Percentiles rank a stretch among this genome's conserved stretches.
These are phyloP conservation scores for Hapalemur alaotrensis DNA, from an alignment of 2,797 vertebrate genomes.

Conservation along the genomic window DNA sequence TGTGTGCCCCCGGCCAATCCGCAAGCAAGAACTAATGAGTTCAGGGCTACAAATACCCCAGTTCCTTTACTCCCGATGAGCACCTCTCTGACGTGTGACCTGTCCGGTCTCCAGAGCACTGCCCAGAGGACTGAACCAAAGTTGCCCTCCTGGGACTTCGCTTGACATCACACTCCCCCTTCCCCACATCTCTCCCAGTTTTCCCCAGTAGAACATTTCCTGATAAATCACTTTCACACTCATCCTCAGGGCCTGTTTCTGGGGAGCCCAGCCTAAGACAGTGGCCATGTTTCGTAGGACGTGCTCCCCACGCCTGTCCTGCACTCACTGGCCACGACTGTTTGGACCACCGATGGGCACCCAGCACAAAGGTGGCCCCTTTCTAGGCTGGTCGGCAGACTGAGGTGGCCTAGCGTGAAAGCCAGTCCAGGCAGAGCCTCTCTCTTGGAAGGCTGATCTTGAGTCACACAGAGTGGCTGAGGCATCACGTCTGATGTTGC, in stretches of 20 bases:
- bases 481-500: not conserved
- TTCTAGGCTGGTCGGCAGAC: not conserved
- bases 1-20: not conserved
- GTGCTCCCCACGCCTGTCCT: not conserved
- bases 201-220: not conserved
- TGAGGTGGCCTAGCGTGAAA: not conserved
- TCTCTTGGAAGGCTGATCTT: not conserved
- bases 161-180: not conserved
- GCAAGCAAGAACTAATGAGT: not conserved
- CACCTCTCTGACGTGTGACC: not conserved
- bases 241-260: not conserved
- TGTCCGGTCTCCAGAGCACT: not conserved
- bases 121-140: not conserved
- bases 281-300: not conserved
- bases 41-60: not conserved
- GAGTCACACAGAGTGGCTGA: not conserved
- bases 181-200: not conserved
- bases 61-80: not conserved
- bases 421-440: not conserved
- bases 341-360: not conserved
- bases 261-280: not conserved
- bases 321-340: not conserved
- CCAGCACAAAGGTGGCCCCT: not conserved
- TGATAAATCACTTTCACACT: not conserved
- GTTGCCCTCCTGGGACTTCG: not conserved